Evolutionary conservation across 64 coral and sea anemone species (phyloP).

Genomic region (Acropora yongei): DNA sequence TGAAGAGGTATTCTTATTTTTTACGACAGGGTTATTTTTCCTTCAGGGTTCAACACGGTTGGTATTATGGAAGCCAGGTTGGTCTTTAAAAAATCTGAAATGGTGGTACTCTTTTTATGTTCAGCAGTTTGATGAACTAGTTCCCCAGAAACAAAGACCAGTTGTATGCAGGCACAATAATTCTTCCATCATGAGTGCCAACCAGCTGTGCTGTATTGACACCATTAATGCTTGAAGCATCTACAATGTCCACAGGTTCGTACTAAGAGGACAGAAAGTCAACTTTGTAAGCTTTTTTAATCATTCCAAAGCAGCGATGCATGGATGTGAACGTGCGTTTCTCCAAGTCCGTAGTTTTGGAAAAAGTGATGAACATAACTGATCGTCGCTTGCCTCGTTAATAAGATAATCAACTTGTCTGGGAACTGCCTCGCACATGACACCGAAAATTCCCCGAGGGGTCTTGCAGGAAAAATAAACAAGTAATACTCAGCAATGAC

Average conservation of each 20-base stretch:
- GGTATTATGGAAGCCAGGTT: neutral
- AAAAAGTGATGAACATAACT: conserved; percentile 15
- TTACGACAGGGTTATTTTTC: neutral
- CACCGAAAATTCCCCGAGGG: neutral
- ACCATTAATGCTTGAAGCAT: neutral
- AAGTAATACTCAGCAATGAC: too few relatives aligned
- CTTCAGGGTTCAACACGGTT: too few relatives aligned
- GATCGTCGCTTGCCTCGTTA: neutral
- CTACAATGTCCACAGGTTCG: neutral
- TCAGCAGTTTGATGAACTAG: neutral
- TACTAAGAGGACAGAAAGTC: neutral
- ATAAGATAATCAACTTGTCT: neutral
- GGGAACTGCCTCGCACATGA: neutral
- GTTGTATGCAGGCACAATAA: neutral
- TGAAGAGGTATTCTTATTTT: neutral
- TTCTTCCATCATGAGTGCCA: neutral
- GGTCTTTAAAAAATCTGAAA: neutral
- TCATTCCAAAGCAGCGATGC: neutral
- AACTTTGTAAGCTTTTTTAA: neutral
- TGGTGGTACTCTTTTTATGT: neutral
- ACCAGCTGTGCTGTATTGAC: neutral
- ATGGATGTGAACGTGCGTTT: conserved; percentile 46
- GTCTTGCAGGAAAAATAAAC: neutral
- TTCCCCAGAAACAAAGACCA: neutral
- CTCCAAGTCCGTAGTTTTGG: neutral